Conservation (phyloP, 2,888 invertebrate genomes). For the Phoenoteleia sp. region DNA sequence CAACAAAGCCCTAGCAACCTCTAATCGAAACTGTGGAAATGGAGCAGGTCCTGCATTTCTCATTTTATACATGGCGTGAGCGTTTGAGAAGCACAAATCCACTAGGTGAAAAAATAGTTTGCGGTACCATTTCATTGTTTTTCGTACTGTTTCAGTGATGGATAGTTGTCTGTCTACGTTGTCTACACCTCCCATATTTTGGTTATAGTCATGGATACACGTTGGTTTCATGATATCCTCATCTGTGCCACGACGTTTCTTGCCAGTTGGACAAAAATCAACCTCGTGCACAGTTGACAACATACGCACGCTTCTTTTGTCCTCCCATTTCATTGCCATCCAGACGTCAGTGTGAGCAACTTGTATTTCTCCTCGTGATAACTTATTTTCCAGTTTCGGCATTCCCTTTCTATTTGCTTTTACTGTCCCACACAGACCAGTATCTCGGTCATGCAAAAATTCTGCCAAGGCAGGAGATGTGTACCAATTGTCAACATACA, state of each 20-base stretch:
- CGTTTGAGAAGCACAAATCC: constrained; percentile 51
- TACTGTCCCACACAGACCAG: constrained; percentile 55
- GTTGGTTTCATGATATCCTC: constrained; percentile 65
- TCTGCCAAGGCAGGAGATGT: constrained; percentile 55
- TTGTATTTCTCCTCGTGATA: constrained; percentile 44
- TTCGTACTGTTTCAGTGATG: constrained; percentile 56
- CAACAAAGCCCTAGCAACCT: constrained; percentile 31
- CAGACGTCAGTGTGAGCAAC: constrained; percentile 28
- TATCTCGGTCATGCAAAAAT: too few relatives aligned
- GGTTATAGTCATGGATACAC: constrained; percentile 51
- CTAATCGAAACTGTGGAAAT: constrained; percentile 47
- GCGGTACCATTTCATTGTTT: constrained; percentile 69
- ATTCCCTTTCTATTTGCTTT: constrained; percentile 54
- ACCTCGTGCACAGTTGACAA: constrained; percentile 60
- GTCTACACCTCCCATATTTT: constrained; percentile 65
- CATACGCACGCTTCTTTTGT: constrained; percentile 46
- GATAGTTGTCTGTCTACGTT: constrained; percentile 60
- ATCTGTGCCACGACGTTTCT: constrained; percentile 39
- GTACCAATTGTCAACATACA: constrained; percentile 56
- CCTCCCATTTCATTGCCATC: constrained; percentile 47
- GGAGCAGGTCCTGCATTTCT: constrained; percentile 44
- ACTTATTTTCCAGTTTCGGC: constrained; percentile 38
- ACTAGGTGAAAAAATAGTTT: constrained; percentile 61
- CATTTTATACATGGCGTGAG: constrained; percentile 55
- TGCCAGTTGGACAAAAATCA: constrained; percentile 56